Evolutionary conservation across 2,797 vertebrate species (phyloP).

Genomic region (Hafferia zeledoni): DNA sequence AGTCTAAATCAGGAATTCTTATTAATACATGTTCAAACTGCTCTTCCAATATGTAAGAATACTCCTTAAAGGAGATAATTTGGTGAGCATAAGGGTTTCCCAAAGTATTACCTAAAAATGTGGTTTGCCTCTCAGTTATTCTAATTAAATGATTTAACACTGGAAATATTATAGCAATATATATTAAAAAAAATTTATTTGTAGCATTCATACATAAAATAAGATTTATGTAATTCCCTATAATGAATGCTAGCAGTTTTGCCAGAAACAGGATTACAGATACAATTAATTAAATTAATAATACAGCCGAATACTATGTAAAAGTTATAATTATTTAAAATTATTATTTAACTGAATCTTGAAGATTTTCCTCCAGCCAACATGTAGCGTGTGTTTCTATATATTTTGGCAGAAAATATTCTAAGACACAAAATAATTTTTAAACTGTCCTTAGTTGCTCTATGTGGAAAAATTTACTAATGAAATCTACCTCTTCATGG

Average conservation of each 20-base stretch:
- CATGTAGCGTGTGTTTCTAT: not conserved
- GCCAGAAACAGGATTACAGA: not conserved
- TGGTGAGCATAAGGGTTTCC: not conserved
- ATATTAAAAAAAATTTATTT: not conserved
- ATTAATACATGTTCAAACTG: not conserved
- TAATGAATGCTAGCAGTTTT: not conserved
- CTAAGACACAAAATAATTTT: not conserved
- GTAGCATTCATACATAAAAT: not conserved
- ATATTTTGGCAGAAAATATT: not conserved
- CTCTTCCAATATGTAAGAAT: not conserved
- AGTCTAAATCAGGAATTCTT: not conserved
- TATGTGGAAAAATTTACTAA: not conserved
- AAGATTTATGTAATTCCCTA: not conserved
- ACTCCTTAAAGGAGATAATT: not conserved
- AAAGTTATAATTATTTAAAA: not conserved
- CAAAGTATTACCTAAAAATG: not conserved
- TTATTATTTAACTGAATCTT: not conserved
- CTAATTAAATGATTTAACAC: not conserved
- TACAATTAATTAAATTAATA: not conserved
- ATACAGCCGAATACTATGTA: not conserved
- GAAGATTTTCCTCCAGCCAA: not conserved
- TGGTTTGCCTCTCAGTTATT: not conserved
- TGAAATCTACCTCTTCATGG: not conserved
- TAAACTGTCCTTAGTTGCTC: not conserved
- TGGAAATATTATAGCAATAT: not conserved